Percentiles rank a stretch among this genome's conserved stretches.
These are phyloP conservation scores for Pseudochirops cupreus DNA, from an alignment of 2,797 vertebrate species.

Conservation along the genomic window DNA sequence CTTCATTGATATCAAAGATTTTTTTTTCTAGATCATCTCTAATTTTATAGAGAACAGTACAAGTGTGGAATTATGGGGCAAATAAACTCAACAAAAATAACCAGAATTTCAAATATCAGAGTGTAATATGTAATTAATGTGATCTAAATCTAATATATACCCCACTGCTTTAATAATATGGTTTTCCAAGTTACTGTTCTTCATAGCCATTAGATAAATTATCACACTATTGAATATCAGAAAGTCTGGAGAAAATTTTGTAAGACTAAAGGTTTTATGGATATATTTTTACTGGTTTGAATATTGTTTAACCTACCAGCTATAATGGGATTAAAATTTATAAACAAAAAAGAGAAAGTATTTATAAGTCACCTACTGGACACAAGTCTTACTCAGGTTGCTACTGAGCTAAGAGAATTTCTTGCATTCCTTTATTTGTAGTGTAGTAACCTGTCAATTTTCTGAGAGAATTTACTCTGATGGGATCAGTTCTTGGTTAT, in stretches of 20 bases:
- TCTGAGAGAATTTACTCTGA: background rate
- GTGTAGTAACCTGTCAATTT: too few relatives aligned
- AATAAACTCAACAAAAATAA: background rate
- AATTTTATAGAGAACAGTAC: background rate
- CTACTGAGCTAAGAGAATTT: background rate
- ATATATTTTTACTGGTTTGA: conserved; percentile 2
- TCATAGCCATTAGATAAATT: background rate
- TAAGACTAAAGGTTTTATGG: background rate
- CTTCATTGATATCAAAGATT: too few relatives aligned
- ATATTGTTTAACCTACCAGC: background rate
- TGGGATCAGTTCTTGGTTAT: too few relatives aligned
- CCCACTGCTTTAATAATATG: background rate
- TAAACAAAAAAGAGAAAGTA: background rate
- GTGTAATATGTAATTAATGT: background rate
- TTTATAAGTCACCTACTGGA: background rate
- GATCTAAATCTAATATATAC: background rate
- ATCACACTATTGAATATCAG: background rate
- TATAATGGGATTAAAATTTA: background rate
- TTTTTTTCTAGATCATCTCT: background rate
- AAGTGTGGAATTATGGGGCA: background rate
- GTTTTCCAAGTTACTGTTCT: background rate
- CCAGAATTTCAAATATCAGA: background rate
- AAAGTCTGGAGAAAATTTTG: background rate
- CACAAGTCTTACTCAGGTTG: background rate
- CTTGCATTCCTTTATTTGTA: background rate